These are phyloP conservation scores for Scaptomyza graminum DNA, from an alignment of 1,140 invertebrate genomes.

Conservation along the genomic window DNA sequence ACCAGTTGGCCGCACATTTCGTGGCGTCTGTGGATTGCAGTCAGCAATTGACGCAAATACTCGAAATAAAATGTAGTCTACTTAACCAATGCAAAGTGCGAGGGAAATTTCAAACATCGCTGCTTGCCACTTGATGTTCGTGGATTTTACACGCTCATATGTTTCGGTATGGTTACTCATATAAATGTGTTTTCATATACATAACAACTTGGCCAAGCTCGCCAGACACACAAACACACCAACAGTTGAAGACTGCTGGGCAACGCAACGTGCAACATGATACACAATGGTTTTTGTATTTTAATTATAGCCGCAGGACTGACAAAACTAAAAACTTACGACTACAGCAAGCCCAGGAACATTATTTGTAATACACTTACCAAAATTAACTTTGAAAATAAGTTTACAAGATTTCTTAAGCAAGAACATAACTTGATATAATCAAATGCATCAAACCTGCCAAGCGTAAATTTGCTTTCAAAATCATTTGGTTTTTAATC, in stretches of 20 bases:
- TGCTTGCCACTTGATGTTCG: not conserved
- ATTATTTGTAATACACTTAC: constrained; percentile 2
- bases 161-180: no score
- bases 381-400: not conserved
- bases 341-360: not conserved
- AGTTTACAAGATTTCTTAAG: no score
- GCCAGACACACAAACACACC: constrained; percentile 19
- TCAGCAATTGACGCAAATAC: constrained; percentile 3
- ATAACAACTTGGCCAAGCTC: constrained; percentile 25
- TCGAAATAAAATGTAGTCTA: not conserved
- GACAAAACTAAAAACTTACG: not conserved
- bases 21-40: not conserved
- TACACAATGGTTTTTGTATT: constrained; percentile 46
- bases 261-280: constrained; percentile 1
- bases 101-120: not conserved
- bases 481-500: not conserved
- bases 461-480: no score
- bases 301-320: constrained; percentile 66
- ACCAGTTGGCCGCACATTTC: not conserved
- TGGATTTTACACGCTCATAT: not conserved
- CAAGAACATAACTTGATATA: no score
- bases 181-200: not conserved
- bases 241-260: constrained; percentile 3
- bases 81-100: not conserved
- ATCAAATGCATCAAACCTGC: no score